These are phyloP conservation scores for Sicus ferrugineus DNA, from an alignment of 2,888 invertebrate genomes.

Conservation along the genomic window DNA sequence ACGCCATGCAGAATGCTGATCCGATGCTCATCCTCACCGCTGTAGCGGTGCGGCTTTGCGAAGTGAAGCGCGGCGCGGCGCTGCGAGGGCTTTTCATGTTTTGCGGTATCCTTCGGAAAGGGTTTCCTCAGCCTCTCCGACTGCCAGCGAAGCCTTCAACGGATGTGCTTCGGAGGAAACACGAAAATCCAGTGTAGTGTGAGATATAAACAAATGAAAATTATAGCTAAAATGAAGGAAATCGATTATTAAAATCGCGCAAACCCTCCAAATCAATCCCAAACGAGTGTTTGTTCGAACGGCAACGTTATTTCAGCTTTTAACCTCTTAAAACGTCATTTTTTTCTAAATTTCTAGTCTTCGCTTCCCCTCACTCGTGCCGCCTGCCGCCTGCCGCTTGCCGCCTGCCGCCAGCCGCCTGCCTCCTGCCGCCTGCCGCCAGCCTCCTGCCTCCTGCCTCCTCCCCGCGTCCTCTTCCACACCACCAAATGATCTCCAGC, in stretches of 20 bases:
- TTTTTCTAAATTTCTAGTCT: not conserved
- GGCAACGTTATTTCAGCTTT: not conserved
- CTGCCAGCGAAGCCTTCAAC: not conserved
- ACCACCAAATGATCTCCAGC: conserved; percentile 12
- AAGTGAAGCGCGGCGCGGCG: too few species aligned
- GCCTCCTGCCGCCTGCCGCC: not conserved
- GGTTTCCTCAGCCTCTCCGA: not conserved
- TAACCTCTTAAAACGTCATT: not conserved
- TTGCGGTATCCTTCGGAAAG: conserved; percentile 17
- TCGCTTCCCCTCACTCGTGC: not conserved
- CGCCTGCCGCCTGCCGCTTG: not conserved
- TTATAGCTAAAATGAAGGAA: not conserved
- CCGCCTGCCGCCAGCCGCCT: not conserved
- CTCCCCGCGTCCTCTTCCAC: conserved; percentile 1
- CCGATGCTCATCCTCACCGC: not conserved
- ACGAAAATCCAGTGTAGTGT: conserved; percentile 17
- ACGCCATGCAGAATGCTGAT: conserved; percentile 15
- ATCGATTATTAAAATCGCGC: too few species aligned
- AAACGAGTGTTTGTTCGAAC: too few species aligned
- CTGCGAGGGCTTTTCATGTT: conserved; percentile 19
- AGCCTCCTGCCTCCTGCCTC: not conserved
- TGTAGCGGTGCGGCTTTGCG: not conserved
- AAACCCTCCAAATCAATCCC: too few species aligned
- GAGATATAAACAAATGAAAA: conserved; percentile 14
- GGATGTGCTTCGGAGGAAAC: conserved; percentile 9